Conservation (phyloP, 1,140 invertebrate genomes). For the Trinorchestia longiramus region DNA sequence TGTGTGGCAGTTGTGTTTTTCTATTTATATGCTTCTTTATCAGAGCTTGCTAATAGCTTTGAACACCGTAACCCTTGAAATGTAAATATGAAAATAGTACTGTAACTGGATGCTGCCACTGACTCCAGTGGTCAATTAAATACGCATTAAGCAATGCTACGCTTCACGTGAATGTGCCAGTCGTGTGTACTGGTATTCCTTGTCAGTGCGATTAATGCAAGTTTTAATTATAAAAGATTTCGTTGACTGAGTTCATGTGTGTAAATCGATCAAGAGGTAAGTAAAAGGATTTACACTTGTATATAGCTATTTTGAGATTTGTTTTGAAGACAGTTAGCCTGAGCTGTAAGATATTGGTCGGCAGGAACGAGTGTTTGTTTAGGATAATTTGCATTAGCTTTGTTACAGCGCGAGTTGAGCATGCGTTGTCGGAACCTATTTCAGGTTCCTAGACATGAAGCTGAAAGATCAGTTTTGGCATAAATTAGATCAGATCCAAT, state of each 20-base stretch:
- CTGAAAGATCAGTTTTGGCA: background rate
- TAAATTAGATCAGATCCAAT: background rate
- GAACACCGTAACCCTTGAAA: background rate
- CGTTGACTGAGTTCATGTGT: background rate
- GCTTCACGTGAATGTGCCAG: background rate
- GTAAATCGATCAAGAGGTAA: background rate
- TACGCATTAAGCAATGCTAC: background rate
- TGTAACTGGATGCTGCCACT: background rate
- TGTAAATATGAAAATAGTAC: conserved; percentile 3
- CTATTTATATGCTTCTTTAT: background rate
- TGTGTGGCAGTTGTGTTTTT: background rate
- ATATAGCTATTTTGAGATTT: background rate
- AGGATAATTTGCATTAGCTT: background rate
- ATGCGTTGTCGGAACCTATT: background rate
- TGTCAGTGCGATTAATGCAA: background rate
- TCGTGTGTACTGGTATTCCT: background rate
- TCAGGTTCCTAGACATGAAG: background rate
- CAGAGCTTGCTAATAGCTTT: background rate
- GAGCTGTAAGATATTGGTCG: background rate
- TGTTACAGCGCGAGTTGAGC: background rate
- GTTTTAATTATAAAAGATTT: background rate
- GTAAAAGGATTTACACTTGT: background rate
- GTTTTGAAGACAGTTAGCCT: background rate
- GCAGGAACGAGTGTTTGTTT: background rate
- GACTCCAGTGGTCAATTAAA: background rate